Base-by-base conservation (phyloP, 1,140 invertebrate species). In the Lutraria rhynchaena region DNA sequence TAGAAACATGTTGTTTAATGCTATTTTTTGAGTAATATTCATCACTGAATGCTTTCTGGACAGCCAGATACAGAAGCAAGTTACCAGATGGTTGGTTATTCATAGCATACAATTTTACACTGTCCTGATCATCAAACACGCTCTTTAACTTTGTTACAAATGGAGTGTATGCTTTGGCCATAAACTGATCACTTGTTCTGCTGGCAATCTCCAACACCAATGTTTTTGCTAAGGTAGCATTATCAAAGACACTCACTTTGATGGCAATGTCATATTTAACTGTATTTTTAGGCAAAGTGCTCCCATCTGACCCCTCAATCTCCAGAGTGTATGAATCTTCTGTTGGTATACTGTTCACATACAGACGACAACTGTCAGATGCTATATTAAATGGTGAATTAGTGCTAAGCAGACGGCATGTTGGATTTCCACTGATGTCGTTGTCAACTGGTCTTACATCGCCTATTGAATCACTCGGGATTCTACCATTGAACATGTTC, bases 381-480 rank as follows among this genome's bases (percentile, higher is more conserved):
- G 61, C 35, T 17, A 99, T 96, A 70, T 90, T 94, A 57, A 98
- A 95, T 44, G 96, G 92, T 22, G 88, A 85, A 29, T 91, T 90
- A 31, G 90, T 90, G 0, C 81, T 87, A 63, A 67, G 41, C 2
- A 75, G 27, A 37, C 88, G 95, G 90, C 98, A 99, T 83, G 94
- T 95, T 90, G 98, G 99, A 82, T 97, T 95, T 0, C 97, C 98
- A 53, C 95, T 95, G 17, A 95, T 94, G 91, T 99, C 98, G 4
- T 95, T 94, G 93, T 99, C 98, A 87, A 97, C 96, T 4, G 98
- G 98, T 92, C 95, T 95, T 0, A 99, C 96, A 92, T 98, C 95
- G 22, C 97, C 98, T 81, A 99, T 95, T 92, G 96, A 96, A 51
- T 96, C 96, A 94, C 94, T 85, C 17, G 92, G 90, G 29, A 93